Evolutionary conservation across 2,113 vertebrate genomes (phyloP).

Genomic region (Corythornis vintsioides): DNA sequence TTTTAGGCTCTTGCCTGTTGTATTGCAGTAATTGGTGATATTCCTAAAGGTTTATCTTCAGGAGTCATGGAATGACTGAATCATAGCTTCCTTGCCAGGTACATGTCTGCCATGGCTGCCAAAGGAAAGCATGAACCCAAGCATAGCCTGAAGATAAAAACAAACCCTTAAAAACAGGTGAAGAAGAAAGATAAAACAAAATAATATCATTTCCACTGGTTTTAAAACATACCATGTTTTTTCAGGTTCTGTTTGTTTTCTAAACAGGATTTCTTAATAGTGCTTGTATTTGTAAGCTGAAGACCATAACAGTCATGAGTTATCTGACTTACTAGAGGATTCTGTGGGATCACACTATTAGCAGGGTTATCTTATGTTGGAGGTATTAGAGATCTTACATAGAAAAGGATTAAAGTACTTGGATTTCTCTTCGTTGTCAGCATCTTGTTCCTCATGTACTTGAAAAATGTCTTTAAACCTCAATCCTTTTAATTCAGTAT

Average conservation of each 20-base stretch:
- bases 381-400: neutral
- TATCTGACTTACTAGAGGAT: neutral
- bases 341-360: neutral
- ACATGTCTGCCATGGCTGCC: neutral
- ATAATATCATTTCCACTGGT: neutral
- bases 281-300: neutral
- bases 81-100: neutral
- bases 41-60: neutral
- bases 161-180: neutral
- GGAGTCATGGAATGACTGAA: neutral
- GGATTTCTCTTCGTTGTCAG: neutral
- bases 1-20: neutral
- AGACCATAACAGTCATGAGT: neutral
- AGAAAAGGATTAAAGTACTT: neutral
- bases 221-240: neutral
- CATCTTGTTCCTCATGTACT: neutral
- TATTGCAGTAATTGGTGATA: neutral
- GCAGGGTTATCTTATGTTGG: neutral
- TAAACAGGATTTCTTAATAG: neutral
- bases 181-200: constrained; percentile 5
- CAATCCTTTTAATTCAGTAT: neutral
- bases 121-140: neutral
- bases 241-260: neutral
- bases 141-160: neutral
- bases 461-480: constrained; percentile 9